Evolutionary conservation across 2,888 invertebrate species (phyloP).

Genomic region (Stratiomys singularior): DNA sequence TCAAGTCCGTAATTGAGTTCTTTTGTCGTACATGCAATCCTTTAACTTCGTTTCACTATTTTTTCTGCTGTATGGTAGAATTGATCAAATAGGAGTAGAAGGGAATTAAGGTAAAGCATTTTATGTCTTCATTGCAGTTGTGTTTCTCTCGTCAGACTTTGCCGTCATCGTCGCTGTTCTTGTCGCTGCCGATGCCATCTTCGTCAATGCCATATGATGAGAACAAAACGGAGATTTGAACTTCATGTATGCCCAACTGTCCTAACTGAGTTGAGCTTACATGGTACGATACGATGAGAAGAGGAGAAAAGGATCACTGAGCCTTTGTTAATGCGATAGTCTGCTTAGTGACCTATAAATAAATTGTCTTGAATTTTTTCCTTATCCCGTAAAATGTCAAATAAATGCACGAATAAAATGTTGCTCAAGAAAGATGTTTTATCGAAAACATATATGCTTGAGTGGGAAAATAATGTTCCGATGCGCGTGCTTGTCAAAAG

Average conservation of each 20-base stretch:
- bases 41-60: background rate
- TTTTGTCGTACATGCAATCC: conserved; percentile 19
- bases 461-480: too few relatives aligned
- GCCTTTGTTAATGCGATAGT: conserved; percentile 15
- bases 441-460: too few relatives aligned
- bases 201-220: too few relatives aligned
- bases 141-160: too few relatives aligned
- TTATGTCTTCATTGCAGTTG: background rate
- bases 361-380: background rate
- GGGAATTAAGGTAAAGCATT: conserved; percentile 1
- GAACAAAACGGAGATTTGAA: background rate
- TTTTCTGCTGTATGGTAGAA: too few relatives aligned
- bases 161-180: too few relatives aligned
- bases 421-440: too few relatives aligned
- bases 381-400: background rate
- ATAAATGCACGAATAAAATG: too few relatives aligned
- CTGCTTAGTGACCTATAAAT: conserved; percentile 14
- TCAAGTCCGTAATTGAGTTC: conserved; percentile 21
- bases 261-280: too few relatives aligned
- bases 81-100: background rate
- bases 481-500: too few relatives aligned
- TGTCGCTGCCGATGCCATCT: too few relatives aligned
- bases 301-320: conserved; percentile 16
- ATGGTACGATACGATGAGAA: background rate
- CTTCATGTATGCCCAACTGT: background rate